Base-by-base conservation (phyloP, 2,797 vertebrate genomes). In the Oryzias dopingdopingensis region DNA sequence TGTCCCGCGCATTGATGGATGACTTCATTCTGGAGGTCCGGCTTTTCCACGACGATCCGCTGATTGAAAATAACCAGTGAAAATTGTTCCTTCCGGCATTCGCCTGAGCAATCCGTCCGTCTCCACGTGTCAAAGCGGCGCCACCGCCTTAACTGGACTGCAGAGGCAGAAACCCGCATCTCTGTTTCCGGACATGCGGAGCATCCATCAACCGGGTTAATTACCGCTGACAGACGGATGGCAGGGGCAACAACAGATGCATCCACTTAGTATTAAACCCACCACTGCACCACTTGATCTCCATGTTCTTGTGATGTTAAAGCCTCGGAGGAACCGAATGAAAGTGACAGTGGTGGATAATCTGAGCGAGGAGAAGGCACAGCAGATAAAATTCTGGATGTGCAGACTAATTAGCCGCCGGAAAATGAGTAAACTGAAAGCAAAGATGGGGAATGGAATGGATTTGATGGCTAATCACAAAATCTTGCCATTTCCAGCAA, bases 171-270 rank as follows among this genome's bases (percentile, higher is more conserved):
- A 65, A 13, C 43, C 26, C 14, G 51, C 52, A 20, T 75, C 49
- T 14, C 54, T 45, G 52, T 49, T 66, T 70, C 41, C 49, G 48
- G 29, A 46, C 47, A 64, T 56, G 49, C 49, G 48, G 48, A 74
- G 74, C 41, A 59, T 68, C 55, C 58, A 50, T 71, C 51, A 37
- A 40, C 44, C 17, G 5, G 60, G 46, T 60, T 82, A 75, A 77
- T 77, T 66, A 70, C 73, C 75, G 60, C 56, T 66, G 72, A 79
- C 70, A 72, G 65, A 70, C 56, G 56, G 68, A 64, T 62, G 64
- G 63, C 62, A 51, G 64, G 60, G 75, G 74, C 67, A 13, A 62
- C 61, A 64, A 62, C 59, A 76, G 74, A 85, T 67, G 79, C 59
- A 71, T 59, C 63, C 64, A 74, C 72, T 75, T 76, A 67, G 67